Conservation (phyloP, 2,888 invertebrate species). For the Homarus gammarus region DNA sequence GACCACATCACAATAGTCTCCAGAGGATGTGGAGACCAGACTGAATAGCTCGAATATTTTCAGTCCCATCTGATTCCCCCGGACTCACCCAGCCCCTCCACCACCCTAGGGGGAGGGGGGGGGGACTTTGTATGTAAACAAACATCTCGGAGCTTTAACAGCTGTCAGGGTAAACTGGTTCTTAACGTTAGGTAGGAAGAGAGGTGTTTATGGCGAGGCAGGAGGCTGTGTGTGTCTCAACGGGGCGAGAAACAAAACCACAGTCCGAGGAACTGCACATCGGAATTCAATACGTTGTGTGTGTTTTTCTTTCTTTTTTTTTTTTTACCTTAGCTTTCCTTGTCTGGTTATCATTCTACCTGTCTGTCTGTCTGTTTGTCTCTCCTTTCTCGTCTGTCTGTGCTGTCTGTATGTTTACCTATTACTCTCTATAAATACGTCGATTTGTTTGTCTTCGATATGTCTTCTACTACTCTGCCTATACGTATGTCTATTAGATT, state of each 20-base stretch:
- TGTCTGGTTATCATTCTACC: no score
- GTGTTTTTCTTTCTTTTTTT: background rate
- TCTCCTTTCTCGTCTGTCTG: no score
- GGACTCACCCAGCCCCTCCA: no score
- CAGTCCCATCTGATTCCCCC: slow-evolving; percentile 25
- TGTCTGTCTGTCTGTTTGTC: no score
- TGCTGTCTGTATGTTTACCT: no score
- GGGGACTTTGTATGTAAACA: slow-evolving; percentile 1
- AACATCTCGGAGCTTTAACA: background rate
- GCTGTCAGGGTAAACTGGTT: background rate
- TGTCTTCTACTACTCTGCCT: no score
- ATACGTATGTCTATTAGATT: no score
- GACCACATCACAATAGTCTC: background rate
- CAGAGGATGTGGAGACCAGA: background rate
- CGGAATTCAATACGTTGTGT: slow-evolving; percentile 27
- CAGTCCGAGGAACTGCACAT: slow-evolving; percentile 30
- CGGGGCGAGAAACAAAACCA: slow-evolving; percentile 9
- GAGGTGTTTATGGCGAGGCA: background rate
- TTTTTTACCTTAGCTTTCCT: slow-evolving; percentile 3
- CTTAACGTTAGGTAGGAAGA: background rate
- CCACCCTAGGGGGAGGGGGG: background rate
- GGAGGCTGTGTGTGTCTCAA: background rate
- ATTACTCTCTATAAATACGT: no score
- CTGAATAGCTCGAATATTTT: slow-evolving; percentile 2
- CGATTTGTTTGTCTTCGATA: no score